These are phyloP conservation scores for Prunella fulvescens DNA, from an alignment of 2,113 vertebrate genomes.

Conservation along the genomic window DNA sequence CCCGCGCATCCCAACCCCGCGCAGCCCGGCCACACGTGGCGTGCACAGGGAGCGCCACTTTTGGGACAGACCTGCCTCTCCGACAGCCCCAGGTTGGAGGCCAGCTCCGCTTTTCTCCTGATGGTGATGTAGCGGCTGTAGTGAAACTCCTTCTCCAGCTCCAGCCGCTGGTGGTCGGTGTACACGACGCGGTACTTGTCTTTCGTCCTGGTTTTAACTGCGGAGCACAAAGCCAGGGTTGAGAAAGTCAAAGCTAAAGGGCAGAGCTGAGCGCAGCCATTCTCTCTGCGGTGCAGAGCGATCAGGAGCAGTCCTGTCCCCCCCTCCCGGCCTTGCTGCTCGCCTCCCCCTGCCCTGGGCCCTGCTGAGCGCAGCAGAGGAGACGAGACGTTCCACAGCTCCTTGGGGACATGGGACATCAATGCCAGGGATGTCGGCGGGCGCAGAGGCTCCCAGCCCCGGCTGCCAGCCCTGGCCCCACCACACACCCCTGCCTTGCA, in stretches of 20 bases:
- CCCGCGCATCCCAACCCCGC: background rate
- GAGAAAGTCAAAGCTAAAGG: background rate
- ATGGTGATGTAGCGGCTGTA: conserved; percentile 83
- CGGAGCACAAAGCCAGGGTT: conserved; percentile 11
- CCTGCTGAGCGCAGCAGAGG: background rate
- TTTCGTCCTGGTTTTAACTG: conserved; percentile 83
- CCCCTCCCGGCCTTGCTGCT: background rate
- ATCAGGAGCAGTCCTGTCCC: background rate
- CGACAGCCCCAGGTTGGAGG: conserved; percentile 77
- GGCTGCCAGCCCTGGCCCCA: too few species aligned
- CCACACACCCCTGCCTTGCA: accelerated
- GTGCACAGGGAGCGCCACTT: background rate
- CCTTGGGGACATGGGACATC: background rate
- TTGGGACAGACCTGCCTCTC: conserved; percentile 76
- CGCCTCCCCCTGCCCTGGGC: background rate
- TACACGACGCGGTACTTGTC: conserved; percentile 84
- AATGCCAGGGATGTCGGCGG: accelerated
- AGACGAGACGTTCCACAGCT: background rate
- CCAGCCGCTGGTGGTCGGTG: conserved; percentile 81
- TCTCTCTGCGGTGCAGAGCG: background rate
- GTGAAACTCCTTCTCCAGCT: conserved; percentile 83
- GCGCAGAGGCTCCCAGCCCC: background rate
- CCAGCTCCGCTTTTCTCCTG: conserved; percentile 80
- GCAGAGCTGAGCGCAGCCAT: background rate
- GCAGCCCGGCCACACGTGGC: background rate